Conservation (phyloP, 2,888 invertebrate genomes). For the Ichneumoninae sp. region DNA sequence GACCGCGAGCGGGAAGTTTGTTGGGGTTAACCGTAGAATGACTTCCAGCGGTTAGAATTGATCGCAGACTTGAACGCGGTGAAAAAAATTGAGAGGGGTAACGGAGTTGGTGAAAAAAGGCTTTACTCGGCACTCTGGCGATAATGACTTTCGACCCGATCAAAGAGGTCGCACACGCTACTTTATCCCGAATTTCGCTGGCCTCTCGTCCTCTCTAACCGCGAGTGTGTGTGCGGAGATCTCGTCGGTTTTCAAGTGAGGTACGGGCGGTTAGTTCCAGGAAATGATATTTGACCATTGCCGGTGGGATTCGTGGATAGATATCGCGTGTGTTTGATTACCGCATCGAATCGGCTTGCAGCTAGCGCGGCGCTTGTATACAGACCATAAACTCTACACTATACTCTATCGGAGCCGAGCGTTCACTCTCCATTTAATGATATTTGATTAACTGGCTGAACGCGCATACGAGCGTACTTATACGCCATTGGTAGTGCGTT, state of each 20-base stretch:
- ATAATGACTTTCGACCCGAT: background rate
- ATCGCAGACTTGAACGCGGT: background rate
- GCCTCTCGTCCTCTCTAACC: background rate
- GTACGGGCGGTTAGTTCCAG: slow-evolving; percentile 55
- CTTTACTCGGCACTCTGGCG: background rate
- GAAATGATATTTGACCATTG: slow-evolving; percentile 65
- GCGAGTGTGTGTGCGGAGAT: slow-evolving; percentile 27
- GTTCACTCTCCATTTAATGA: slow-evolving; percentile 58
- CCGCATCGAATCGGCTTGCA: slow-evolving; percentile 50
- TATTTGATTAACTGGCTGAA: slow-evolving; percentile 68
- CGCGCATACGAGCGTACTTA: slow-evolving; percentile 60
- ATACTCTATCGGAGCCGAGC: slow-evolving; percentile 36
- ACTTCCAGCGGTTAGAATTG: background rate
- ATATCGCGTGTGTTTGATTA: slow-evolving; percentile 63
- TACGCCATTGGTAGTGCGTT: slow-evolving; percentile 36
- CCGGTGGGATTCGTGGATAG: slow-evolving; percentile 30
- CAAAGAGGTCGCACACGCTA: background rate
- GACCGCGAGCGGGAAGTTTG: background rate
- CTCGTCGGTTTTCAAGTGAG: slow-evolving; percentile 49
- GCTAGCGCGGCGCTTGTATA: slow-evolving; percentile 22
- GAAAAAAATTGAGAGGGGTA: background rate
- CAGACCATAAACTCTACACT: slow-evolving; percentile 56
- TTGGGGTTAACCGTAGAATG: background rate
- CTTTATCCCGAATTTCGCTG: slow-evolving; percentile 16
- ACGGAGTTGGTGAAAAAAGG: background rate